phyloP scores from a whole-genome alignment of 2,888 invertebrate genomes.

The Microchrysa polita region DNA sequence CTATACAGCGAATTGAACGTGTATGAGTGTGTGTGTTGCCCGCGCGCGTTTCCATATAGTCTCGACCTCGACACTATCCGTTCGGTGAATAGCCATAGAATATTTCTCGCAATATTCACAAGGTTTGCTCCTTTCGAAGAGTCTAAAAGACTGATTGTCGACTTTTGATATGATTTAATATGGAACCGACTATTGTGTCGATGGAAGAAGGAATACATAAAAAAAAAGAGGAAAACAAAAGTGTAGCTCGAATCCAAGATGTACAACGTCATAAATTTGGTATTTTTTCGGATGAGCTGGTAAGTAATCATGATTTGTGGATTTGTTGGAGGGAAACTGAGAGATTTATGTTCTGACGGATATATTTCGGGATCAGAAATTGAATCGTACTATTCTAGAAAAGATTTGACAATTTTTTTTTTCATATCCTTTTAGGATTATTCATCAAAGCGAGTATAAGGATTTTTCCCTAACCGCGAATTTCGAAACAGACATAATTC shows the following conservation, averaged over 20 bases:
- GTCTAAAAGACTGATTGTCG: slow-evolving; percentile 39
- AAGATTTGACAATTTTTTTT: too few relatives aligned
- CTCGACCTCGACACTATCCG: background rate
- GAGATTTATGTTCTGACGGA: slow-evolving; percentile 1
- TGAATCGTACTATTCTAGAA: too few relatives aligned
- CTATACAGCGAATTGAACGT: slow-evolving; percentile 19
- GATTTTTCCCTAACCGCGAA: too few relatives aligned
- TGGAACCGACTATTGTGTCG: slow-evolving; percentile 33
- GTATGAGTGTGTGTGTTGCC: background rate
- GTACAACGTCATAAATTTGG: slow-evolving; percentile 38
- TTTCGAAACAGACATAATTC: too few relatives aligned
- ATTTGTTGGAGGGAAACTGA: slow-evolving; percentile 29
- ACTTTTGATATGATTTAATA: slow-evolving; percentile 43
- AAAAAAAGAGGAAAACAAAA: too few relatives aligned
- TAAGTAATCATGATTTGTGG: slow-evolving; percentile 36
- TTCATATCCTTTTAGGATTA: too few relatives aligned
- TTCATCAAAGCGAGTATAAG: too few relatives aligned
- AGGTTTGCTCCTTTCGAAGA: slow-evolving; percentile 6
- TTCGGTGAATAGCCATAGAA: slow-evolving; percentile 21
- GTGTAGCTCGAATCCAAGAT: slow-evolving; percentile 13
- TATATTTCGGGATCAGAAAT: background rate
- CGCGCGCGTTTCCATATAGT: too few relatives aligned
- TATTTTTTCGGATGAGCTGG: slow-evolving; percentile 39
- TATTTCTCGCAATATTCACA: background rate
- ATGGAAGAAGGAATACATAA: slow-evolving; percentile 6